Evolutionary conservation across 2,888 invertebrate genomes (phyloP), one percentile per base, ranked within the genome.

Genomic region (Cryptocephalus moraei): DNA sequence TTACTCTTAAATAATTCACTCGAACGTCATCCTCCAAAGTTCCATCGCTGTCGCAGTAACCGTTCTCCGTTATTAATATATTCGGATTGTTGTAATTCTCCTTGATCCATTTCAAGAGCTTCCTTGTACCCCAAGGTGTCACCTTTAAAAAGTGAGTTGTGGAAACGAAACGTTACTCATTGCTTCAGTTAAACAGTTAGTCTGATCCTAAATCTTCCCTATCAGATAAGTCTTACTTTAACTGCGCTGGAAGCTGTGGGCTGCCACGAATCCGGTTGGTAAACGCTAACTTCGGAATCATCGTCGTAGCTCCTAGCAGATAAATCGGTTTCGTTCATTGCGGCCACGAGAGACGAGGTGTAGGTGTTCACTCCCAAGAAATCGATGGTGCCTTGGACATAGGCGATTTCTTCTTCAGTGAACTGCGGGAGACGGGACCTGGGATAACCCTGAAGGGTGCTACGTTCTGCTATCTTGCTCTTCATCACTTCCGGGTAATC

Each of bases 331-430:
- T 33, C 33, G 6, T 22, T 22, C 33, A 11, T 8, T 8, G 32
- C 32, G 32, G 32, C 12, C 10, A 33, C 33, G 8, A 43, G 11
- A 8, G 8, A 10, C 9, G 32, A 8, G 0, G 85, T 82, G 62
- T 90, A 90, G 48, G 81, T 77, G 63, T 89, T 89, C 9, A 89
- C 63, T 1, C 86, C 86, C 45, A 88, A 71, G 66, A 83, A 86
- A 63, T 91, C 88, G 1, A 74, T 73, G 0, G 85, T 79, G 0
- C 76, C 80, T 74, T 74, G 70, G 31, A 87, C 77, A 44, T 72
- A 69, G 9, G 70, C 62, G 4, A 83, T 70, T 71, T 86, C 83
- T 22, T 78, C 71, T 0, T 59, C 13, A 0, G 78, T 79, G 59
- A 84, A 81, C 45, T 61, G 60, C 0, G 84, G 84, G 4, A 86